Evolutionary conservation across 2,113 vertebrate species (phyloP).

Genomic region (Ranitomeya variabilis): DNA sequence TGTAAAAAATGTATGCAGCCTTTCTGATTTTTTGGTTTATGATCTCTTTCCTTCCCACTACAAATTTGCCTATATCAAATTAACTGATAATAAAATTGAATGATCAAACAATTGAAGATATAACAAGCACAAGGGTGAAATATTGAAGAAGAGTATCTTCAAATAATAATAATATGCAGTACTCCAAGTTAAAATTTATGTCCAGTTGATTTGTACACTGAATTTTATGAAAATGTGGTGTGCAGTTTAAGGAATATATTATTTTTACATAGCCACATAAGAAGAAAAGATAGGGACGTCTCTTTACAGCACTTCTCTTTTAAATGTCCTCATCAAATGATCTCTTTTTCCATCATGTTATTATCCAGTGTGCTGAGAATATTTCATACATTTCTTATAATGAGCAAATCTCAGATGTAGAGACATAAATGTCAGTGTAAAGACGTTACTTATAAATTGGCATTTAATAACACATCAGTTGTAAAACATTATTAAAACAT

Average conservation of each 20-base stretch:
- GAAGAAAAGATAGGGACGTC: background rate
- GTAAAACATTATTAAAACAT: conserved; percentile 46
- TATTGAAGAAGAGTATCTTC: background rate
- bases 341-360: conserved; percentile 14
- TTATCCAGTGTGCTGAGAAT: conserved; percentile 21
- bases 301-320: too few relatives aligned
- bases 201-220: background rate
- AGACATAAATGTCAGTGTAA: conserved; percentile 48
- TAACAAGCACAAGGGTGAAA: background rate
- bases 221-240: background rate
- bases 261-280: background rate
- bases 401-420: conserved; percentile 34
- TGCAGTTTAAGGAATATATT: background rate
- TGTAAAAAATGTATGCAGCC: too few relatives aligned
- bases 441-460: conserved; percentile 31
- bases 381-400: conserved; percentile 39
- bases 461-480: conserved; percentile 44
- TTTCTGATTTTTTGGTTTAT: too few relatives aligned
- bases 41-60: too few relatives aligned
- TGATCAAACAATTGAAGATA: background rate
- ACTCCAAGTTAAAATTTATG: background rate
- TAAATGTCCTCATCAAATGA: conserved; percentile 32
- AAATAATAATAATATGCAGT: background rate
- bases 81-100: background rate
- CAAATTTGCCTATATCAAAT: too few relatives aligned